Evolutionary conservation across 2,888 invertebrate genomes (phyloP).

Genomic region (Heliothis peltigera): DNA sequence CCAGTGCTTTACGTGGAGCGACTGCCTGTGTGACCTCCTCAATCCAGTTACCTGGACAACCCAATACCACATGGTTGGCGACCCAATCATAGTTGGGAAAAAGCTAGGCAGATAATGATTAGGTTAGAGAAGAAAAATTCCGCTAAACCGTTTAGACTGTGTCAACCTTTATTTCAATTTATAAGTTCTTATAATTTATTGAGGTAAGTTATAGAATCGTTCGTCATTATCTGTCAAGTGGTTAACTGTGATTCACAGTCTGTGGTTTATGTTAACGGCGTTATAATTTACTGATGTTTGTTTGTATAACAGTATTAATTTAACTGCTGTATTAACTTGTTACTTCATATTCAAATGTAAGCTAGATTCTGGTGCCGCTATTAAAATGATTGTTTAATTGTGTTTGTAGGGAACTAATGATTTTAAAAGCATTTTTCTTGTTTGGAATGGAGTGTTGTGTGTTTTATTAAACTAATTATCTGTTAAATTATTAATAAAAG

Average conservation of each 20-base stretch:
- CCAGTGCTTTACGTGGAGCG: too few species aligned
- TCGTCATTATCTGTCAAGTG: constrained; percentile 9
- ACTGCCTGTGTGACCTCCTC: too few species aligned
- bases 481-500: constrained; percentile 17
- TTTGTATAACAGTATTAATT: constrained; percentile 33
- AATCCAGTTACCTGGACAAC: too few species aligned
- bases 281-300: constrained; percentile 9
- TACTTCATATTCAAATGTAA: too few species aligned
- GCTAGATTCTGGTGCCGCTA: neutral
- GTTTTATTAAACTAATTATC: neutral
- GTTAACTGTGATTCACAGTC: constrained; percentile 26
- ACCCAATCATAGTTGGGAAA: too few species aligned
- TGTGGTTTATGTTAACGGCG: constrained; percentile 19
- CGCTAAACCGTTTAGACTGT: too few species aligned
- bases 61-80: too few species aligned
- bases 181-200: neutral
- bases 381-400: neutral
- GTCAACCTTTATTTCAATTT: neutral
- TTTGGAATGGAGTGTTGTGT: constrained; percentile 4
- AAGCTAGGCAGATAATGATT: too few species aligned
- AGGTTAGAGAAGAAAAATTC: too few species aligned
- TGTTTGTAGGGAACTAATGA: neutral
- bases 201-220: neutral
- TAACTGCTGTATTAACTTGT: neutral
- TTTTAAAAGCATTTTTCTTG: neutral